A percentile compares a stretch with the other conserved stretches of the same genome.
These are phyloP conservation scores for Escarpia spicata DNA, from an alignment of 2,888 invertebrate species.

Conservation along the genomic window DNA sequence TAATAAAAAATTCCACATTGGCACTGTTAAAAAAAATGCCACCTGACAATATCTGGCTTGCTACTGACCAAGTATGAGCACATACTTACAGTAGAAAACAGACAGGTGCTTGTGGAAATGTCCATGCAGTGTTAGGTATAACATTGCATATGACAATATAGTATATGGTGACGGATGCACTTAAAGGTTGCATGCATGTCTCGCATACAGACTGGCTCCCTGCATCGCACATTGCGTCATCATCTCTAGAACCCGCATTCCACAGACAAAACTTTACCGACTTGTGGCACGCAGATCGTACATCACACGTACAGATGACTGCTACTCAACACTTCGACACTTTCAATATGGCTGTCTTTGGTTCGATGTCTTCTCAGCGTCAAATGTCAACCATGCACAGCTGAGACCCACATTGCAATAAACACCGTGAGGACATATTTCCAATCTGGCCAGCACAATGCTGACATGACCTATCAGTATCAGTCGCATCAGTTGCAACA, in stretches of 20 bases:
- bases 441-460: background rate
- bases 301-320: background rate
- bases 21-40: background rate
- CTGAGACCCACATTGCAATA: background rate
- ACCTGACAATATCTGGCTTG: background rate
- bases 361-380: background rate
- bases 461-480: background rate
- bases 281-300: background rate
- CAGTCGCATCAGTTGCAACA: slow-evolving; percentile 17
- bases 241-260: background rate
- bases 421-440: background rate
- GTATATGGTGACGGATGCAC: background rate
- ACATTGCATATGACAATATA: background rate
- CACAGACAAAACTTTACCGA: background rate
- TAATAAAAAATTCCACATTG: background rate
- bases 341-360: background rate
- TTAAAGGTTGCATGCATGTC: background rate
- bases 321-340: background rate
- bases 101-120: slow-evolving; percentile 8
- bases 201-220: background rate
- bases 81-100: background rate
- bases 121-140: background rate
- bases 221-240: background rate
- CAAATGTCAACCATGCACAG: background rate
- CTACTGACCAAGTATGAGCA: background rate